phyloP scores from a whole-genome alignment of 2,113 vertebrate species.

The Vicugna pacos region DNA sequence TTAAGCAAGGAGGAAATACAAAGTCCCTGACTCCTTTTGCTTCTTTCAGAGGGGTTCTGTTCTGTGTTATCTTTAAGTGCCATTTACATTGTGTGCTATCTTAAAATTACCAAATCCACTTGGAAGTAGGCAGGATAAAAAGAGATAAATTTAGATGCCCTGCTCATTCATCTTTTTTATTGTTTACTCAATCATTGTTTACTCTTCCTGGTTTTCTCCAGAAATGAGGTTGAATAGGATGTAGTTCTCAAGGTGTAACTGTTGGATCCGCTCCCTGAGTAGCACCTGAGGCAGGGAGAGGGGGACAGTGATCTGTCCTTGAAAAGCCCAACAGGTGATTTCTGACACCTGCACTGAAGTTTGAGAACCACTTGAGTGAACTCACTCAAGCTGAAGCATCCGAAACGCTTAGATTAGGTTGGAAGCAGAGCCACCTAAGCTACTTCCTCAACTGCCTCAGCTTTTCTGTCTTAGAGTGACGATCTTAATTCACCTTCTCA shows the following conservation, averaged over 20 bases:
- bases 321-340: background rate
- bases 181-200: background rate
- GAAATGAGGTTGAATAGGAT: background rate
- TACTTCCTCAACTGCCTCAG: background rate
- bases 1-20: slow-evolving; percentile 17
- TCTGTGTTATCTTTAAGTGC: background rate
- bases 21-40: background rate
- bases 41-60: background rate
- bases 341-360: background rate
- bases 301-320: background rate
- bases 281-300: background rate
- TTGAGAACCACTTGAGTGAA: background rate
- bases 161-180: background rate
- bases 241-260: background rate
- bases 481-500: background rate
- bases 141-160: background rate
- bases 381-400: background rate
- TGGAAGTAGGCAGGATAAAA: background rate
- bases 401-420: background rate
- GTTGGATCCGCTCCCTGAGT: too few relatives aligned
- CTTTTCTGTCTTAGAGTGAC: background rate
- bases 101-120: background rate
- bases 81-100: background rate
- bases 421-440: background rate
- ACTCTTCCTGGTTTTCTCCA: background rate